A percentile compares a stretch with the other conserved stretches of the same genome.
phyloP scores from a whole-genome alignment of 2,113 vertebrate species.

The Thermophis baileyi region DNA sequence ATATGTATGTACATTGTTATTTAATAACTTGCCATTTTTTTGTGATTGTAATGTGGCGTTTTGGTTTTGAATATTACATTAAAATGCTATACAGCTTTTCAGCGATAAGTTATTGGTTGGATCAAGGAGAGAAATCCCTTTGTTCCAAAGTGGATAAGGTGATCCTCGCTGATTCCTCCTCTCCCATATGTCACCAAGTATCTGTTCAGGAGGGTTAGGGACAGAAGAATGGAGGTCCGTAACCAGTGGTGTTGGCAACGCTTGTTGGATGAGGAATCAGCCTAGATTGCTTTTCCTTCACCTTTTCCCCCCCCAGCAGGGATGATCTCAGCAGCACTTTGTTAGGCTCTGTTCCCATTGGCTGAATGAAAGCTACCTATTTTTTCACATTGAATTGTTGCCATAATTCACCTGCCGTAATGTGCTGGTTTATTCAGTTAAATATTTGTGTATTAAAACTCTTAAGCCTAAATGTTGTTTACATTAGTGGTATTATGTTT shows the following conservation, averaged over 20 bases:
- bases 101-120: conserved; percentile 25
- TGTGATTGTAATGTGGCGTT: conserved; percentile 17
- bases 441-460: conserved; percentile 45
- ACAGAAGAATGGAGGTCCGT: neutral
- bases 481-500: conserved; percentile 52
- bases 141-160: neutral
- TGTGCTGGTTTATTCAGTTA: conserved; percentile 54
- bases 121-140: neutral
- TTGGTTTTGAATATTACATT: conserved; percentile 42
- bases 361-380: neutral
- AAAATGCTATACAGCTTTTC: conserved; percentile 36
- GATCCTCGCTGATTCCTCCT: neutral
- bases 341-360: neutral
- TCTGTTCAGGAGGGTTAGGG: neutral
- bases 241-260: neutral
- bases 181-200: neutral
- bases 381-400: conserved; percentile 44
- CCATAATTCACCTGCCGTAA: conserved; percentile 67
- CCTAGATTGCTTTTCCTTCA: neutral
- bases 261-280: neutral
- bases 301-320: neutral
- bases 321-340: neutral
- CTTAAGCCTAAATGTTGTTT: conserved; percentile 50
- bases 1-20: neutral
- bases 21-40: conserved; percentile 11